These are phyloP conservation scores for Spatulosminthurus flaviceps DNA, from an alignment of 2,888 invertebrate species.

Conservation along the genomic window DNA sequence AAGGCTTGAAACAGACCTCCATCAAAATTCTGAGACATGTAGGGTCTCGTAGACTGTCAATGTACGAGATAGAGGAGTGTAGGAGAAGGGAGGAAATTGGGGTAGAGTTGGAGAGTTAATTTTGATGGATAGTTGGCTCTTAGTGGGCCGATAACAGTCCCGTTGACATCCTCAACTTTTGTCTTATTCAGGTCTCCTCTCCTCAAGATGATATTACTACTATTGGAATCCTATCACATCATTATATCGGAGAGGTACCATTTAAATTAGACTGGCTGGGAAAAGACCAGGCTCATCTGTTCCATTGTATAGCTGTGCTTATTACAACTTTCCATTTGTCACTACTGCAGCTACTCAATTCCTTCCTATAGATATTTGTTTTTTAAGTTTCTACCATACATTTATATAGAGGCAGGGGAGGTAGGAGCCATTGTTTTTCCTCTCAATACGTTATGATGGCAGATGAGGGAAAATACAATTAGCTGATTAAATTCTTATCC, in stretches of 20 bases:
- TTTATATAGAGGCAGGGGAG: too few species aligned
- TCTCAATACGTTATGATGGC: too few species aligned
- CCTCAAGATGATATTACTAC: conserved; percentile 39
- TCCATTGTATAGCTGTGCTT: not conserved
- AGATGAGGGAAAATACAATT: too few species aligned
- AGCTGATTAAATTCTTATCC: too few species aligned
- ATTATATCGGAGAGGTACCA: conserved; percentile 36
- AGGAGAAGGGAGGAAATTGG: conserved; percentile 16
- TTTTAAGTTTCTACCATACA: too few species aligned
- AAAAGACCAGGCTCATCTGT: not conserved
- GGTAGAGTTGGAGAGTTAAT: conserved; percentile 29
- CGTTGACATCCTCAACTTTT: not conserved
- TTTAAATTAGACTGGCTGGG: conserved; percentile 30
- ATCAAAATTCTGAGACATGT: too few species aligned
- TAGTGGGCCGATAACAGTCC: conserved; percentile 34
- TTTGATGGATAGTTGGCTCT: conserved; percentile 44
- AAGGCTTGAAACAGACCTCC: too few species aligned
- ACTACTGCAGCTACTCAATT: too few species aligned
- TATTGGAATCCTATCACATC: conserved; percentile 33
- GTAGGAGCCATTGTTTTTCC: too few species aligned
- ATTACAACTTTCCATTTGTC: not conserved
- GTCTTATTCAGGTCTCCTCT: not conserved
- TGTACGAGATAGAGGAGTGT: not conserved
- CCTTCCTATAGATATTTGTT: too few species aligned
- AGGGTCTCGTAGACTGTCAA: not conserved